A percentile compares a stretch with the other conserved stretches of the same genome.
Conservation (phyloP, 1,140 invertebrate genomes). For the Drosophila pandora region DNA sequence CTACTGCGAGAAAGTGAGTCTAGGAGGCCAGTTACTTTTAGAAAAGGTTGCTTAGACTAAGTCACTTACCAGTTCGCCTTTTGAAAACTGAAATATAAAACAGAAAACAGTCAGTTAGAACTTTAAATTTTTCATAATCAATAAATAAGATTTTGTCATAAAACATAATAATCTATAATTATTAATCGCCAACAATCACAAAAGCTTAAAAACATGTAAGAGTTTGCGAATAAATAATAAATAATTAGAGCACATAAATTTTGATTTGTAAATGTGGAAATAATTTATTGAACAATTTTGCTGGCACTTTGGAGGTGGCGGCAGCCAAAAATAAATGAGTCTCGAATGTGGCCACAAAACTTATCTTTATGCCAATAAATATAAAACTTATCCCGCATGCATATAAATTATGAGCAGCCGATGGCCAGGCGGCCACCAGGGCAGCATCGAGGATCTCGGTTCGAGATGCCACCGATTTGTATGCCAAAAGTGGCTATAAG, state of each 20-base stretch:
- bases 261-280: slow-evolving; percentile 49
- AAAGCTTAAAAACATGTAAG: slow-evolving; percentile 18
- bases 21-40: slow-evolving; percentile 28
- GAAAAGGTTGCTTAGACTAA: neutral
- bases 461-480: slow-evolving; percentile 15
- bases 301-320: slow-evolving; percentile 15
- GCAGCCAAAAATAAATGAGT: slow-evolving; percentile 57
- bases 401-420: slow-evolving; percentile 58
- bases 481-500: slow-evolving; percentile 29
- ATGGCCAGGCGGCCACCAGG: slow-evolving; percentile 35
- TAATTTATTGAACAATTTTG: slow-evolving; percentile 40
- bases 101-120: neutral
- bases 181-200: neutral
- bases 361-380: slow-evolving; percentile 60
- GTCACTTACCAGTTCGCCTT: slow-evolving; percentile 28
- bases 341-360: slow-evolving; percentile 44
- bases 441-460: neutral
- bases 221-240: slow-evolving; percentile 36
- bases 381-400: slow-evolving; percentile 55
- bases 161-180: neutral
- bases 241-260: slow-evolving; percentile 62
- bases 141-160: neutral
- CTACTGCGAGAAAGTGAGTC: neutral
- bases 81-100: slow-evolving; percentile 18
- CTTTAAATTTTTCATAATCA: neutral